phyloP scores from a whole-genome alignment of 2,113 vertebrate species.

The Echinops telfairi region DNA sequence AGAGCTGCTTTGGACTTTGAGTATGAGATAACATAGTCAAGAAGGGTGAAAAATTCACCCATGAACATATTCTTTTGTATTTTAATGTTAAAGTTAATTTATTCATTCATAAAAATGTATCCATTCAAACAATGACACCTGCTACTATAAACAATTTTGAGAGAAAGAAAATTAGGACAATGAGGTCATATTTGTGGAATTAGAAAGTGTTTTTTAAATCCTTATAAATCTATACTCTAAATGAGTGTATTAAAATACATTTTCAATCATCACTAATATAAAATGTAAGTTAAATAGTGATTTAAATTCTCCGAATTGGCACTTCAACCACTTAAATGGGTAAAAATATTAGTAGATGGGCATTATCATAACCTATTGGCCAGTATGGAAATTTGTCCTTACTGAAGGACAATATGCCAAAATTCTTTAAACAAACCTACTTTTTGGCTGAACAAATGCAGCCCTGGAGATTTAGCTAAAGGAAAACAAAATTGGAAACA shows the following conservation, averaged over 20 bases:
- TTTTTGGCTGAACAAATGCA: slow-evolving; percentile 65
- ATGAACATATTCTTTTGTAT: not conserved
- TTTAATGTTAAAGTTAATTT: slow-evolving; percentile 24
- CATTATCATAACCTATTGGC: slow-evolving; percentile 21
- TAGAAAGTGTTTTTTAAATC: not conserved
- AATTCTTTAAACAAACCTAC: slow-evolving; percentile 53
- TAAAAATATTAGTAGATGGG: slow-evolving; percentile 9
- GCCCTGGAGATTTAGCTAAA: slow-evolving; percentile 43
- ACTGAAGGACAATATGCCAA: slow-evolving; percentile 61
- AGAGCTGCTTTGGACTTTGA: too few species aligned
- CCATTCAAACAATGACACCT: not conserved
- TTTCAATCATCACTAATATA: not conserved
- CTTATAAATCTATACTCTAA: not conserved
- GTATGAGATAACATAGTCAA: too few species aligned
- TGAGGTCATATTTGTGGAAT: not conserved
- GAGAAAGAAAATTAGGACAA: not conserved
- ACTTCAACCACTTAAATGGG: slow-evolving; percentile 33
- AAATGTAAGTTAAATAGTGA: not conserved
- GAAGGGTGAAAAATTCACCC: too few species aligned
- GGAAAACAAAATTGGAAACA: slow-evolving; percentile 58
- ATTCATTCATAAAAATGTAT: not conserved
- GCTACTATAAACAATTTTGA: not conserved
- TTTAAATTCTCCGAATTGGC: slow-evolving; percentile 24
- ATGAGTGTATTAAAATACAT: not conserved
- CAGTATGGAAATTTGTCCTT: slow-evolving; percentile 41